These are phyloP conservation scores for Neopelma chrysocephalum DNA, from an alignment of 2,797 vertebrate genomes.

Conservation along the genomic window DNA sequence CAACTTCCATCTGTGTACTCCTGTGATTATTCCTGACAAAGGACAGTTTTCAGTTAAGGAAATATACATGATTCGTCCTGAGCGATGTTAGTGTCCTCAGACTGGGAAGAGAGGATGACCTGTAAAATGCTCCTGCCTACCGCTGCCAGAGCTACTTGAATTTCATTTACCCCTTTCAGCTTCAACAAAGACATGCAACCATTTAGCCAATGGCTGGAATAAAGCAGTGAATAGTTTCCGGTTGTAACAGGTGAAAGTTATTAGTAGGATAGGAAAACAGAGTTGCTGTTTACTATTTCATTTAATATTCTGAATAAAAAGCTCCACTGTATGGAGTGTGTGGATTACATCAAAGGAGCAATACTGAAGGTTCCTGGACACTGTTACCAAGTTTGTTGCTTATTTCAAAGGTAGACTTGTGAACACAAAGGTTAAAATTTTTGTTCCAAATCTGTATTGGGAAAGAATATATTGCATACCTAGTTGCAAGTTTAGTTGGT, in stretches of 20 bases:
- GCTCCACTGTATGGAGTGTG: background rate
- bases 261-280: background rate
- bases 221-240: background rate
- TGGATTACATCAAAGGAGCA: background rate
- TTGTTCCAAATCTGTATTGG: background rate
- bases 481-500: background rate
- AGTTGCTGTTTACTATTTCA: background rate
- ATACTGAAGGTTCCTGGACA: background rate
- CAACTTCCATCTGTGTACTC: background rate
- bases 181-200: background rate
- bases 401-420: background rate
- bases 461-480: background rate
- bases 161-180: background rate
- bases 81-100: background rate
- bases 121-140: background rate
- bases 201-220: background rate
- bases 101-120: background rate
- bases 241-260: background rate
- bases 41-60: background rate
- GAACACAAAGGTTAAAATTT: background rate
- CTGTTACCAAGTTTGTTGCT: background rate
- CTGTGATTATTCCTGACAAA: background rate
- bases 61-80: background rate
- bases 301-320: background rate
- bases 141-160: background rate